Percentiles rank a stretch among this genome's conserved stretches.
Evolutionary conservation across 2,797 vertebrate genomes (phyloP).

Genomic region (Lepus townsendii): DNA sequence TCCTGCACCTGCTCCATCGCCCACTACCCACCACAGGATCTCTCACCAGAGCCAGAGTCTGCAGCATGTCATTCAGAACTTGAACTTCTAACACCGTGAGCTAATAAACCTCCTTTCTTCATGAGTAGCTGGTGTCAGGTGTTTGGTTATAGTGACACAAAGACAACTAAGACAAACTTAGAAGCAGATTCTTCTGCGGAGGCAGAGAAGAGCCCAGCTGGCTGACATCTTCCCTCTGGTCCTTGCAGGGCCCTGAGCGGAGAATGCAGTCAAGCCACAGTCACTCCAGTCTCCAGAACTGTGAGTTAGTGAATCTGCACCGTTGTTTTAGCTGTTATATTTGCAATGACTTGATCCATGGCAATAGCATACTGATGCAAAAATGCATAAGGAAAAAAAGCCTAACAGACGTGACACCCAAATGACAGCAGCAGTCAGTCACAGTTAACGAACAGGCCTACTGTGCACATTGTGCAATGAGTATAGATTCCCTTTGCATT

Average conservation of each 20-base stretch:
- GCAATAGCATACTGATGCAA: neutral
- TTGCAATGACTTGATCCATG: no score
- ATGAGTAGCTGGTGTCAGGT: no score
- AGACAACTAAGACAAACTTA: neutral
- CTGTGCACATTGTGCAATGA: neutral
- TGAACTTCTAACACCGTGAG: no score
- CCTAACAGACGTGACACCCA: neutral
- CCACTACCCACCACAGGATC: no score
- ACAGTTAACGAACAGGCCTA: neutral
- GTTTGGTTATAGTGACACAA: no score
- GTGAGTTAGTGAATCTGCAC: neutral
- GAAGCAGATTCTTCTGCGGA: neutral
- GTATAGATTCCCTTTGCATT: neutral
- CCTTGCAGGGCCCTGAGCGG: neutral
- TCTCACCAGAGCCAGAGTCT: no score
- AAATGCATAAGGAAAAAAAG: neutral
- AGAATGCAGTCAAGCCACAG: no score
- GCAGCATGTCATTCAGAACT: no score
- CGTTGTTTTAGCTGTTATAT: no score
- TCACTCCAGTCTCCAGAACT: neutral
- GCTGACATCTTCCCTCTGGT: rapidly evolving
- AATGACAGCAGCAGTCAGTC: neutral
- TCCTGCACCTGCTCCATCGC: no score
- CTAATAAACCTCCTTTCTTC: no score
- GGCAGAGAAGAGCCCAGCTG: neutral